Conservation (phyloP, 2,113 vertebrate species). For the Haemorhous mexicanus region DNA sequence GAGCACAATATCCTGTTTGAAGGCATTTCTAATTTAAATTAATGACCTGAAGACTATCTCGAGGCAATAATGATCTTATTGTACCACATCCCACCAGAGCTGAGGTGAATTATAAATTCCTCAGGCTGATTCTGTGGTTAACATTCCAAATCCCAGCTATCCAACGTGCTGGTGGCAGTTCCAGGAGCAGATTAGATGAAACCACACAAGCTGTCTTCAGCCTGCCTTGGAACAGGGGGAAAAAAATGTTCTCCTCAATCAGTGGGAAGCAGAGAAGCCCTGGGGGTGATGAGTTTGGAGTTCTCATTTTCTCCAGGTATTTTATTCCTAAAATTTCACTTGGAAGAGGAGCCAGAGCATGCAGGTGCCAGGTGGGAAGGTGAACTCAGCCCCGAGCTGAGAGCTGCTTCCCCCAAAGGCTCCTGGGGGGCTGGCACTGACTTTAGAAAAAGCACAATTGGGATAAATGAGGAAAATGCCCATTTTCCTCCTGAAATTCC, state of each 20-base stretch:
- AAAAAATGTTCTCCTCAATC: neutral
- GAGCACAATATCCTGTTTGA: constrained; percentile 9
- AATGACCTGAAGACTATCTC: constrained; percentile 45
- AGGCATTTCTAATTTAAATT: constrained; percentile 61
- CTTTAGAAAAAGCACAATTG: neutral
- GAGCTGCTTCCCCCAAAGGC: neutral
- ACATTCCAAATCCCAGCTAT: neutral
- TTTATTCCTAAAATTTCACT: neutral
- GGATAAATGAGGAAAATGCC: neutral
- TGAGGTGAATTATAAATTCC: constrained; percentile 54
- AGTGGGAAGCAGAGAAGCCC: neutral
- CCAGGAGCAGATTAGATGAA: constrained; percentile 42
- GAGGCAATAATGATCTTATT: constrained; percentile 40
- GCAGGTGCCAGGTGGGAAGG: neutral
- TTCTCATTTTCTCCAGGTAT: neutral
- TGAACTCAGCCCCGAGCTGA: neutral
- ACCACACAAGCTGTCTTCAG: neutral
- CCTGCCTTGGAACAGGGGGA: neutral
- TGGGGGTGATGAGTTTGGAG: neutral
- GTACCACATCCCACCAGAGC: constrained; percentile 31
- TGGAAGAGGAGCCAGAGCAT: neutral
- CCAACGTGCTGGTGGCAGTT: neutral
- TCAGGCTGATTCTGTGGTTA: constrained; percentile 25
- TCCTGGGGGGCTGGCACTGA: no score
- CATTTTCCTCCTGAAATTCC: neutral